phyloP scores from a whole-genome alignment of 2,797 vertebrate genomes.

The Peromyscus attwateri region DNA sequence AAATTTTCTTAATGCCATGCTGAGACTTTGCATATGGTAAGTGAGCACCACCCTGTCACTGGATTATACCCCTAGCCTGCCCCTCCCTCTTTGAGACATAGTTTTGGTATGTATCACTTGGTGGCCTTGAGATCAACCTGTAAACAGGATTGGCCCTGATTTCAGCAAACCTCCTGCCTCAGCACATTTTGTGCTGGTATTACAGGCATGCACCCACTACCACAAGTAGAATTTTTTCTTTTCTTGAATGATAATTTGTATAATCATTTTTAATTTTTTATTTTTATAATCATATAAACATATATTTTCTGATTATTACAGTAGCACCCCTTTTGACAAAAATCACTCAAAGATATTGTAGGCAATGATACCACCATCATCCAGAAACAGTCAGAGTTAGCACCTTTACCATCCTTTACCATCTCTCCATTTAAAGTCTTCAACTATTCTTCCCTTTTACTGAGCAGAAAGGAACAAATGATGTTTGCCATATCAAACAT shows the following conservation, averaged over 20 bases:
- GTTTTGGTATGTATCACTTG: not conserved
- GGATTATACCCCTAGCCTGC: not conserved
- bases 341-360: constrained; percentile 4
- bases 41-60: not conserved
- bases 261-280: not conserved
- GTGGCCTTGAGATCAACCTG: not conserved
- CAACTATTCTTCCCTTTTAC: not conserved
- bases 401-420: constrained; percentile 4
- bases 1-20: not conserved
- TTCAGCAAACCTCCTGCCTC: not conserved
- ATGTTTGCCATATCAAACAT: constrained; percentile 25
- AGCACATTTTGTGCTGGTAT: not conserved
- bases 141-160: not conserved
- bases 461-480: not conserved
- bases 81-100: not conserved
- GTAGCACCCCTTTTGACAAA: constrained; percentile 42
- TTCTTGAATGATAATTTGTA: not conserved
- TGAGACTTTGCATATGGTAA: not conserved
- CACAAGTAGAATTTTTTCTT: not conserved
- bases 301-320: constrained; percentile 38
- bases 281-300: not conserved
- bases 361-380: constrained; percentile 11
- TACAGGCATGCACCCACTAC: not conserved
- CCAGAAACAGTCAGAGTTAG: constrained; percentile 53
- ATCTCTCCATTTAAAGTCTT: constrained; percentile 47